phyloP scores from a whole-genome alignment of 2,888 invertebrate genomes.

The Drosophila niveifrons region DNA sequence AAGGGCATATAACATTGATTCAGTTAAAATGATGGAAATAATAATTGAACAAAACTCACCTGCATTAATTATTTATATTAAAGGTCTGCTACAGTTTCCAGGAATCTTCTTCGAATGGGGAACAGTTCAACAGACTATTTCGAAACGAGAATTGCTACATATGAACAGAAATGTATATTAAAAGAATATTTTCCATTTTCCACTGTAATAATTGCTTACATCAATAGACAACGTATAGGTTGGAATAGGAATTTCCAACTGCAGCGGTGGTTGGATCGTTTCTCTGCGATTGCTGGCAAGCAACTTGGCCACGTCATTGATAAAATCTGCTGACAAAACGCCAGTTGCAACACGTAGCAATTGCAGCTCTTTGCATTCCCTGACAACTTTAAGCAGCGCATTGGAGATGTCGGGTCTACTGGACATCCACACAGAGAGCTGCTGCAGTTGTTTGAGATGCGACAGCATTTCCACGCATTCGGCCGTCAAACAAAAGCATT shows the following conservation, averaged over 20 bases:
- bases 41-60: not conserved
- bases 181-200: not conserved
- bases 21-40: no score
- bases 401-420: slow-evolving; percentile 52
- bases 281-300: slow-evolving; percentile 4
- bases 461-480: slow-evolving; percentile 52
- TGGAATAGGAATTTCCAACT: slow-evolving; percentile 45
- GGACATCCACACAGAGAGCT: slow-evolving; percentile 65
- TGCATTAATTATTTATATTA: not conserved
- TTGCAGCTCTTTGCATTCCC: slow-evolving; percentile 42
- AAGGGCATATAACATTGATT: not conserved
- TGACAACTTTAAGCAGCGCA: slow-evolving; percentile 45
- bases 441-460: slow-evolving; percentile 38
- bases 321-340: slow-evolving; percentile 26
- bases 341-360: slow-evolving; percentile 53
- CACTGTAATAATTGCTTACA: not conserved
- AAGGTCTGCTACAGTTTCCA: slow-evolving; percentile 27
- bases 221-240: not conserved
- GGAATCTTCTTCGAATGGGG: slow-evolving; percentile 24
- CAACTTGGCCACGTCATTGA: slow-evolving; percentile 38
- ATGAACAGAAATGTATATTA: not conserved
- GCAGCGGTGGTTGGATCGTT: slow-evolving; percentile 5
- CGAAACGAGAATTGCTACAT: slow-evolving; percentile 20
- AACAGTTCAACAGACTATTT: slow-evolving; percentile 17
- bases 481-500: slow-evolving; percentile 58